These are phyloP conservation scores for Triplophysa bombifrons DNA, from an alignment of 2,797 vertebrate genomes.

Conservation along the genomic window DNA sequence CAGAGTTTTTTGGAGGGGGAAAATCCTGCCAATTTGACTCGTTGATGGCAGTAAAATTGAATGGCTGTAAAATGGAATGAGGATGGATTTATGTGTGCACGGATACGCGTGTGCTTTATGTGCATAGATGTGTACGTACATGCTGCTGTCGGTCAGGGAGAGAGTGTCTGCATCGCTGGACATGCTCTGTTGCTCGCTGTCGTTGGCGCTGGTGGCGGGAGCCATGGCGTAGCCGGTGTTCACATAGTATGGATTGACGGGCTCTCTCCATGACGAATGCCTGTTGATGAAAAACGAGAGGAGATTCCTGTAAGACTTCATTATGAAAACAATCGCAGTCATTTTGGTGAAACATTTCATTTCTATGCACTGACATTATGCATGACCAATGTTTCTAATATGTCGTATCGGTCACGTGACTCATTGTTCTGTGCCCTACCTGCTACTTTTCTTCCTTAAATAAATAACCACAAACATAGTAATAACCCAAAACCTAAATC, in stretches of 20 bases:
- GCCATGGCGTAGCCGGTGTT: conserved; percentile 89
- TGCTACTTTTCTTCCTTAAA: neutral
- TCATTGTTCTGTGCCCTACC: neutral
- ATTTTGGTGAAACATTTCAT: conserved; percentile 7
- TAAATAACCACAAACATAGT: neutral
- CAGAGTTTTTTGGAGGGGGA: neutral
- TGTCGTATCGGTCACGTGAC: neutral
- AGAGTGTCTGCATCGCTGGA: conserved; percentile 96
- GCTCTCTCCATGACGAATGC: conserved; percentile 81
- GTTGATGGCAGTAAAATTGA: conserved; percentile 22
- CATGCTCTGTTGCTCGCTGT: conserved; percentile 98
- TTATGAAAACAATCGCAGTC: neutral
- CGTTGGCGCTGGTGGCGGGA: conserved; percentile 92
- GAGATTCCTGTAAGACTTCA: conserved; percentile 11
- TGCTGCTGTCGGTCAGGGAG: conserved; percentile 94
- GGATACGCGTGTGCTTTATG: neutral
- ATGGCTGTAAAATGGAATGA: conserved; percentile 30
- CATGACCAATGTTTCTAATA: neutral
- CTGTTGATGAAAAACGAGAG: conserved; percentile 58
- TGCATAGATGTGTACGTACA: conserved; percentile 79
- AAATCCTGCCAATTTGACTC: conserved; percentile 38
- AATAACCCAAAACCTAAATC: conserved; percentile 3
- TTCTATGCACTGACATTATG: neutral
- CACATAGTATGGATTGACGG: conserved; percentile 90
- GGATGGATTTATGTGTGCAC: neutral